Conservation (phyloP, 2,797 vertebrate species). For the Lutjanus argentimaculatus region DNA sequence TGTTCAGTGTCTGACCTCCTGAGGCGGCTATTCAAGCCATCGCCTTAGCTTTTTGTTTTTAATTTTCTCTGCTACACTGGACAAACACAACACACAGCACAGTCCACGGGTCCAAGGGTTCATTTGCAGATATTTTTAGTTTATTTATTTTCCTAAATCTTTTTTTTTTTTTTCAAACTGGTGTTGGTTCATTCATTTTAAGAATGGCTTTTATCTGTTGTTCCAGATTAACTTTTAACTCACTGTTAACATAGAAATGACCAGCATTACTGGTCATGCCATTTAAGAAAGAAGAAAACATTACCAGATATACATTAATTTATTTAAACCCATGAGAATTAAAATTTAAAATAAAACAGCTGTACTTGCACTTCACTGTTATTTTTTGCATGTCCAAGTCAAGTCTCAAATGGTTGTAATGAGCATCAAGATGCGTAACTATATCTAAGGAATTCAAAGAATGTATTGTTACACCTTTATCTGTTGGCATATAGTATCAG, state of each 20-base stretch:
- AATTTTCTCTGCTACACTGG: conserved; percentile 14
- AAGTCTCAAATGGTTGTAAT: too few species aligned
- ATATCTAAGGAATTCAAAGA: too few species aligned
- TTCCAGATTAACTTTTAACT: not conserved
- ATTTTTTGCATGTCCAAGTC: too few species aligned
- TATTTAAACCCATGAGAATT: not conserved
- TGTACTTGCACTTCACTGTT: not conserved
- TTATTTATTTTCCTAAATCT: too few species aligned
- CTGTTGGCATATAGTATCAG: too few species aligned
- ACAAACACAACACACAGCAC: not conserved
- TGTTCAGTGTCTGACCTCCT: conserved; percentile 26
- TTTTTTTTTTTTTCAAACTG: not conserved
- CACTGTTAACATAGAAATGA: not conserved
- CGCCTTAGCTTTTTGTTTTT: conserved; percentile 11
- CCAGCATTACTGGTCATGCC: not conserved
- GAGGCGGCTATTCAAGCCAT: conserved; percentile 20
- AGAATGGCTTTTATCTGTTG: not conserved
- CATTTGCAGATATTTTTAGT: not conserved
- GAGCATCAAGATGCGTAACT: too few species aligned
- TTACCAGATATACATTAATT: not conserved
- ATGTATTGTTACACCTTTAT: too few species aligned
- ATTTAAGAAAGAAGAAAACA: not conserved
- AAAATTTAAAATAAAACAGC: not conserved
- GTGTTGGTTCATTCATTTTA: not conserved
- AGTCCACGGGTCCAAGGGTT: not conserved